A percentile compares a stretch with the other conserved stretches of the same genome.
phyloP scores from a whole-genome alignment of 2,888 invertebrate species.

The Hypsopygia costalis region DNA sequence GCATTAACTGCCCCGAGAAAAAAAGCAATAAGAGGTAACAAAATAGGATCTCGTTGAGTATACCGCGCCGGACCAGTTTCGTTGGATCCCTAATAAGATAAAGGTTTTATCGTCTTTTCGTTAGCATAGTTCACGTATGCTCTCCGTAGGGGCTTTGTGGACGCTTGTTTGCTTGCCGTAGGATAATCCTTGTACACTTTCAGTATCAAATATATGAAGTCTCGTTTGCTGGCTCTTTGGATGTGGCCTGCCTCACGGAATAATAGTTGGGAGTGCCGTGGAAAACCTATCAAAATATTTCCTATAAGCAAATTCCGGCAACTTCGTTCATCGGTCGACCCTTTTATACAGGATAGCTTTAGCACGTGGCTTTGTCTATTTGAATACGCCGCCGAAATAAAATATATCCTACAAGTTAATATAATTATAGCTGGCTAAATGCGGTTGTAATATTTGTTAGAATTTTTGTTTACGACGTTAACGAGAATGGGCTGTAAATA shows the following conservation, averaged over 20 bases:
- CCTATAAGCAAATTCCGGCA: too few species aligned
- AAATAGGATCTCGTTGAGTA: conserved; percentile 29
- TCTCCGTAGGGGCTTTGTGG: conserved; percentile 51
- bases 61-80: conserved; percentile 31
- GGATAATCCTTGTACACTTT: conserved; percentile 66
- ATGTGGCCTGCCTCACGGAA: conserved; percentile 45
- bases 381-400: too few species aligned
- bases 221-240: conserved; percentile 40
- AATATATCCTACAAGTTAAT: too few species aligned
- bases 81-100: conserved; percentile 64
- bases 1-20: conserved; percentile 8
- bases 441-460: too few species aligned
- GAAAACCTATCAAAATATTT: conserved; percentile 6
- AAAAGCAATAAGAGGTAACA: conserved; percentile 16
- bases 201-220: conserved; percentile 45
- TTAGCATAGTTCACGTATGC: conserved; percentile 65
- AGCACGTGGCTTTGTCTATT: too few species aligned
- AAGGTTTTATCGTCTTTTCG: conserved; percentile 75
- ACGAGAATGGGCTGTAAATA: too few species aligned
- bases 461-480: too few species aligned
- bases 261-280: too few species aligned
- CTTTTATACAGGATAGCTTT: too few species aligned
- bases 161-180: conserved; percentile 61
- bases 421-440: too few species aligned
- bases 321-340: too few species aligned